Conservation (phyloP, 1,140 invertebrate genomes). For the Bombus ignitus region DNA sequence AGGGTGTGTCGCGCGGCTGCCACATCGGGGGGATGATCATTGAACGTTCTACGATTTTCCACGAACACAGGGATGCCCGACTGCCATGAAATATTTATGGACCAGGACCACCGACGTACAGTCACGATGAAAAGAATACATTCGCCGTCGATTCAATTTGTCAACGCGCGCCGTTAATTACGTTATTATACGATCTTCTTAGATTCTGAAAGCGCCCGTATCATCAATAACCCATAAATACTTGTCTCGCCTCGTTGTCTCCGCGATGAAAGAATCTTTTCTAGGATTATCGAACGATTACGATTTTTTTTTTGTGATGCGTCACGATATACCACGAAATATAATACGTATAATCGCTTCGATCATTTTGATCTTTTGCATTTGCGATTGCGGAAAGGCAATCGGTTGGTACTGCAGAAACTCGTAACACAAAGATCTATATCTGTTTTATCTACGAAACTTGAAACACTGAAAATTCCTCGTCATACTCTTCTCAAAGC, state of each 20-base stretch:
- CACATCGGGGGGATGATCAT: constrained; percentile 39
- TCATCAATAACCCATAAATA: constrained; percentile 80
- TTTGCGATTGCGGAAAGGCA: too few relatives aligned
- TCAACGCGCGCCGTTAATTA: constrained; percentile 80
- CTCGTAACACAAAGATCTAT: background rate
- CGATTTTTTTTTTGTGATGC: background rate
- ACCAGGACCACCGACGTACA: constrained; percentile 56
- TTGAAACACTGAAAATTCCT: background rate
- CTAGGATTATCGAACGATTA: constrained; percentile 38
- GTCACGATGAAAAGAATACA: constrained; percentile 80
- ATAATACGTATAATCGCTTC: too few relatives aligned
- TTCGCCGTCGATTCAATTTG: constrained; percentile 82
- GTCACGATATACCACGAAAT: background rate
- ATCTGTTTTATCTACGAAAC: background rate
- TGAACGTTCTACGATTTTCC: constrained; percentile 74
- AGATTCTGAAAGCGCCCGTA: constrained; percentile 67
- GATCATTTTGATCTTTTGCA: background rate
- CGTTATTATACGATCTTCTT: constrained; percentile 76
- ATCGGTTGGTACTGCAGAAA: background rate
- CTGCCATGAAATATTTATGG: constrained; percentile 82
- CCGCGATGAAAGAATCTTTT: constrained; percentile 8
- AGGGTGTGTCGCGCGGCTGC: constrained; percentile 31
- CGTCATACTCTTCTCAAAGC: background rate
- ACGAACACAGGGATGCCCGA: constrained; percentile 70
- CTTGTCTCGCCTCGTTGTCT: constrained; percentile 9